Base-by-base conservation (phyloP, 1,140 invertebrate genomes). In the Trissolcus basalis region DNA sequence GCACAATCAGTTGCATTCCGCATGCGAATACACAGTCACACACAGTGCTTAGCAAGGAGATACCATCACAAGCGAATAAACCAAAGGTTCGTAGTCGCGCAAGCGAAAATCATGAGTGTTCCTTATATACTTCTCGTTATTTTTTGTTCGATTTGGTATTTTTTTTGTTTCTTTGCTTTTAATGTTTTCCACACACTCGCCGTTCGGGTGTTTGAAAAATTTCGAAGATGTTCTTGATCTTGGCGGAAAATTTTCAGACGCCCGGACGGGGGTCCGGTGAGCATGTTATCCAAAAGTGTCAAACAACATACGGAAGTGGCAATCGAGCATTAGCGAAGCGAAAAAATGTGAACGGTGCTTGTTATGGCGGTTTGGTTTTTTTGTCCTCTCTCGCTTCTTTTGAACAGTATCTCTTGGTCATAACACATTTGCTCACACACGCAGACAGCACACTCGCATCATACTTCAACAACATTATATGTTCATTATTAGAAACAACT, bases 401-500 rank as follows among this genome's bases (percentile, higher is more conserved):
- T 27, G 19, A 27, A 27, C 19, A 27, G 19, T 27, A 27, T 27
- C 19, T 27, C 19, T 27, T 27, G 19, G 19, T 27, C 19, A 27
- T 27, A 27, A 27, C 19, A 27, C 19, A 35, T 12, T 27, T 55
- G 59, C 50, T 59, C 47, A 36, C 41, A 39, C 36, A 39, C 13
- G 9, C 36, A 39, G 2, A 39, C 36, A 27, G 12, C 49, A 47
- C 59, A 59, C 55, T 32, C 16, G 61, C 65, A 35, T 68, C 53
- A 80, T 75, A 78, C 61, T 80, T 81, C 60, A 83, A 85, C 80
- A 85, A 83, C 73, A 68, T 81, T 77, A 72, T 80, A 82, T 82
- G 75, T 80, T 77, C 75, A 75, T 80, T 82, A 84, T 82, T 84
- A 83, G 78, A 85, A 85, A 86, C 80, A 82, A 79, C 76, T 85